Percentiles rank a stretch among this genome's conserved stretches.
Evolutionary conservation across 1,140 invertebrate genomes (phyloP).

Genomic region (Macrotrachela quadricornifera): DNA sequence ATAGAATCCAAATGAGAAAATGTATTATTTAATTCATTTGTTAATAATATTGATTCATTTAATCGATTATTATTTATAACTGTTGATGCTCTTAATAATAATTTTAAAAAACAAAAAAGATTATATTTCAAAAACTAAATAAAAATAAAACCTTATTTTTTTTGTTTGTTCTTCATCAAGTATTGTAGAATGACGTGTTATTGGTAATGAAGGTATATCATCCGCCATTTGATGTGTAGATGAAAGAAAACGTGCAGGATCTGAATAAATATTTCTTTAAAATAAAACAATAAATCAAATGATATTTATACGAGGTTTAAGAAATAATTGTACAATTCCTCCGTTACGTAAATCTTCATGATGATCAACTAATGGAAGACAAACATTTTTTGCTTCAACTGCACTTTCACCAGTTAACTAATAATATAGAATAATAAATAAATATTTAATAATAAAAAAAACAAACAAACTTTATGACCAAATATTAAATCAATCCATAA

Average conservation of each 20-base stretch:
- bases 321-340: slow-evolving; percentile 69
- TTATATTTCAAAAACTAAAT: no score
- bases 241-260: no score
- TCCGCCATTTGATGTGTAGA: no score
- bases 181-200: no score
- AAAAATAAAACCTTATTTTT: no score
- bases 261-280: no score
- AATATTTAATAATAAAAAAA: neutral
- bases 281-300: no score
- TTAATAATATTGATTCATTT: neutral
- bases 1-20: no score
- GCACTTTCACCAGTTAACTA: slow-evolving; percentile 67
- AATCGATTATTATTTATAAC: neutral
- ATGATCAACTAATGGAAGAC: slow-evolving; percentile 67
- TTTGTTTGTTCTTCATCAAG: no score
- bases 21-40: neutral
- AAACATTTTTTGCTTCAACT: slow-evolving; percentile 82
- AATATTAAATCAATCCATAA: slow-evolving; percentile 96
- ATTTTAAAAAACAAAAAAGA: no score
- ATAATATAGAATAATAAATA: slow-evolving; percentile 19
- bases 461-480: slow-evolving; percentile 50
- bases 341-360: slow-evolving; percentile 53
- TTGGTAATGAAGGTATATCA: no score
- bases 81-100: no score
- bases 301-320: slow-evolving; percentile 38